phyloP scores from a whole-genome alignment of 2,888 invertebrate species.

The Acronicta aceris region DNA sequence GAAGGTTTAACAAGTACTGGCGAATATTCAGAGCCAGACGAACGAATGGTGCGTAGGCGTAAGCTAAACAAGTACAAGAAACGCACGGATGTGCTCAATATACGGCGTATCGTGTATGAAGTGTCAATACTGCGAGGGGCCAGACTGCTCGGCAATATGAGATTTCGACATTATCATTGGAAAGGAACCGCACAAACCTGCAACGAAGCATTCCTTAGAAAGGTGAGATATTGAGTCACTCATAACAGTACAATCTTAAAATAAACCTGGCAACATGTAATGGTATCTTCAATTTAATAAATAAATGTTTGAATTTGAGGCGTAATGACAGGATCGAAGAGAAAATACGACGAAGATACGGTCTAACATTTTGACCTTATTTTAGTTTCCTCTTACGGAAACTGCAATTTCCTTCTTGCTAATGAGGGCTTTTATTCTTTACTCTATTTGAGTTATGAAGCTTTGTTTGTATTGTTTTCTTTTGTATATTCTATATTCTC shows the following conservation, averaged over 20 bases:
- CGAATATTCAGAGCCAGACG: slow-evolving; percentile 93
- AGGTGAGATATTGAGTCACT: slow-evolving; percentile 89
- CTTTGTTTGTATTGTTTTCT: slow-evolving; percentile 47
- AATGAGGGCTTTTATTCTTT: slow-evolving; percentile 85
- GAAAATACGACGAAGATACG: slow-evolving; percentile 71
- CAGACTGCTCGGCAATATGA: slow-evolving; percentile 91
- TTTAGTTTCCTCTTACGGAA: slow-evolving; percentile 81
- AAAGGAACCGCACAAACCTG: slow-evolving; percentile 95
- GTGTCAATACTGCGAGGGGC: slow-evolving; percentile 92
- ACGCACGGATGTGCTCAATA: slow-evolving; percentile 91
- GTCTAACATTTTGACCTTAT: slow-evolving; percentile 86
- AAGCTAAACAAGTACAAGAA: slow-evolving; percentile 90
- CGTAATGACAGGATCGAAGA: slow-evolving; percentile 63
- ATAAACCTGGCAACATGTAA: slow-evolving; percentile 18
- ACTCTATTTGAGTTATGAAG: slow-evolving; percentile 62
- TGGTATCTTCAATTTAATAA: slow-evolving; percentile 46
- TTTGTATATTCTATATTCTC: slow-evolving; percentile 29
- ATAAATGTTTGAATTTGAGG: slow-evolving; percentile 55
- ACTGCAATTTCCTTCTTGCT: slow-evolving; percentile 87
- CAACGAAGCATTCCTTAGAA: slow-evolving; percentile 96
- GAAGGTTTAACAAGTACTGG: slow-evolving; percentile 92
- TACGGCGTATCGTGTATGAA: slow-evolving; percentile 91
- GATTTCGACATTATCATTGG: slow-evolving; percentile 95
- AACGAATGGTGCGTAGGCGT: slow-evolving; percentile 90
- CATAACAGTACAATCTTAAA: slow-evolving; percentile 10